phyloP scores from a whole-genome alignment of 2,113 vertebrate genomes.

The Smithornis capensis region DNA sequence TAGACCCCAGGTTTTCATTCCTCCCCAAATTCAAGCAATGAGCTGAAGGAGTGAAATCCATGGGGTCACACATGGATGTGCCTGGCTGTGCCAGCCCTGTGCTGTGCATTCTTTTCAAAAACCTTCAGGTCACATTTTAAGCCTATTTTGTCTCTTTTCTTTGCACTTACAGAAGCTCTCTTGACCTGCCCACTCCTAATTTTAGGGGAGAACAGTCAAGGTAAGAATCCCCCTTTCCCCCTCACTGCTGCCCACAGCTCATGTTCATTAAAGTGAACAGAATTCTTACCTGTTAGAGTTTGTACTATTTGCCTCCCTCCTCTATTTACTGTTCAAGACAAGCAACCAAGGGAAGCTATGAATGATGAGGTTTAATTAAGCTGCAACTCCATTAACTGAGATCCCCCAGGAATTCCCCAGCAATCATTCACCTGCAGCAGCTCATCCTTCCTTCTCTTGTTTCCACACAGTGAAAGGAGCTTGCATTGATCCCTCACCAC shows the following conservation, averaged over 20 bases:
- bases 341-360: not conserved
- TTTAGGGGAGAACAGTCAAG: fast-evolving
- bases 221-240: not conserved
- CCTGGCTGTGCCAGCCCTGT: not conserved
- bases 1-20: not conserved
- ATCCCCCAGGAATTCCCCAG: not conserved
- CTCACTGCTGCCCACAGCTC: not conserved
- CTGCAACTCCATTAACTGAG: not conserved
- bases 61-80: fast-evolving
- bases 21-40: not conserved
- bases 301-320: not conserved
- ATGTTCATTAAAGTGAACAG: fast-evolving
- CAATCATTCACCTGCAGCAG: not conserved
- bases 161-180: not conserved
- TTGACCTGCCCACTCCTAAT: not conserved
- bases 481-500: not conserved
- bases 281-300: not conserved
- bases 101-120: not conserved
- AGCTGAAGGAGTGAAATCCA: not conserved
- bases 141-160: not conserved
- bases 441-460: not conserved
- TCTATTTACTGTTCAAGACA: not conserved
- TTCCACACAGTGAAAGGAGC: not conserved
- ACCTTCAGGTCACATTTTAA: not conserved
- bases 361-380: constrained; percentile 40